Percentiles rank a stretch among this genome's conserved stretches.
Evolutionary conservation across 2,113 vertebrate genomes (phyloP).

Genomic region (Onychorhynchus coronatus): DNA sequence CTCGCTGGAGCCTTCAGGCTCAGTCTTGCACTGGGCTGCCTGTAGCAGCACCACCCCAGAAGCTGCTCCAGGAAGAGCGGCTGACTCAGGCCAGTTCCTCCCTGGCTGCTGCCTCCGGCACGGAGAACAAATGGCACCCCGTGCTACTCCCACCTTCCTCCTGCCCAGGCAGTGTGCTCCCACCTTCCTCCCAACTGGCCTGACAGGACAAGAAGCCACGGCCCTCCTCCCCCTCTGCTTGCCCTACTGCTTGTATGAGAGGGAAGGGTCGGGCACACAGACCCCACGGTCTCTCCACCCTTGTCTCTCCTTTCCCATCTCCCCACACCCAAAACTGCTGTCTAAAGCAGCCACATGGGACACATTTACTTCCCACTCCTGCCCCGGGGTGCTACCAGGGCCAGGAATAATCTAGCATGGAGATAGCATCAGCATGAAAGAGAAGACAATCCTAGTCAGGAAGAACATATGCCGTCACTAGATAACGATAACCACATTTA

Average conservation of each 20-base stretch:
- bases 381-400: neutral
- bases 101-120: conserved; percentile 14
- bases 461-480: neutral
- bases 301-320: neutral
- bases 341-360: neutral
- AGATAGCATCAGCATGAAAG: neutral
- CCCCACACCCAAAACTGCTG: neutral
- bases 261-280: neutral
- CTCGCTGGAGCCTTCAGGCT: conserved; percentile 33
- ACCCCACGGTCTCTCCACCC: neutral
- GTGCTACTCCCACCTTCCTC: neutral
- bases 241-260: accelerated
- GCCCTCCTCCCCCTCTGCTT: neutral
- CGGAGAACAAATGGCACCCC: neutral
- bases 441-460: neutral
- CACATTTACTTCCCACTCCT: neutral
- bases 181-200: neutral
- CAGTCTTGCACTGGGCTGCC: conserved; percentile 17
- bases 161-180: neutral
- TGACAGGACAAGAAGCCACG: neutral
- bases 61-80: neutral
- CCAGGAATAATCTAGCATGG: neutral
- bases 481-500: conserved; percentile 24
- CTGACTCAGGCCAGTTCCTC: conserved; percentile 44
- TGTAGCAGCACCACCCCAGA: conserved; percentile 33